Evolutionary conservation across 2,888 invertebrate genomes (phyloP), one percentile per base, ranked within the genome.

Genomic region (Drosophila merina): DNA sequence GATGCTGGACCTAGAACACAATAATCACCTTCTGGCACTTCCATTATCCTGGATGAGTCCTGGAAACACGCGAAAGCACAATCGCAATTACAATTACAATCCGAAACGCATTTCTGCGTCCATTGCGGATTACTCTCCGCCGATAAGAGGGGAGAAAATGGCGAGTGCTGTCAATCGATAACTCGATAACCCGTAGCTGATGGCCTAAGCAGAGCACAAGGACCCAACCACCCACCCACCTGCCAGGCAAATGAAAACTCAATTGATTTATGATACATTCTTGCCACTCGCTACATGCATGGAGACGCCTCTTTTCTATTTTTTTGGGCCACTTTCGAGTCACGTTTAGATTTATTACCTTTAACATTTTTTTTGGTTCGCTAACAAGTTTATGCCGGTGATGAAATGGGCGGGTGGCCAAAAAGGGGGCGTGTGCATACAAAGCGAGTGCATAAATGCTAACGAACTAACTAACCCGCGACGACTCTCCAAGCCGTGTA

Each of bases 381-480:
- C 70, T 67, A 62, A 75, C 77, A 69, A 72, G 66, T 60, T 69
- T 72, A 66, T 42, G 31, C 40, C 38, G 28, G 50, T 28, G 25
- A 54, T 31, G 48, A 28, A 14, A 26, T 36, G 28, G 47, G 38
- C 0, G 6, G 49, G 10, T 25, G 30, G 26, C 40, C 14, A 3
- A 7, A 54, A 38, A 10, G 51, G 52, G 25, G 36, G 56, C 52
- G 66, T 75, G 79, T 64, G 75, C 78, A 78, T 70, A 73, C 77
- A 75, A 78, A 77, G 73, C 66, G 58, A 86, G 86, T 86, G 85
- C 76, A 86, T 86, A 82, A 82, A 82, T 82, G 87, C 87, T 83
- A 83, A 83, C 82, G 82, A 83, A 83, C 82, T 83, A 83, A 83
- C 82, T 83, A 86, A 84, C 85, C 84, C 87, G 74, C 62, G 85